phyloP scores from a whole-genome alignment of 2,113 vertebrate genomes.

The Panthera leo region DNA sequence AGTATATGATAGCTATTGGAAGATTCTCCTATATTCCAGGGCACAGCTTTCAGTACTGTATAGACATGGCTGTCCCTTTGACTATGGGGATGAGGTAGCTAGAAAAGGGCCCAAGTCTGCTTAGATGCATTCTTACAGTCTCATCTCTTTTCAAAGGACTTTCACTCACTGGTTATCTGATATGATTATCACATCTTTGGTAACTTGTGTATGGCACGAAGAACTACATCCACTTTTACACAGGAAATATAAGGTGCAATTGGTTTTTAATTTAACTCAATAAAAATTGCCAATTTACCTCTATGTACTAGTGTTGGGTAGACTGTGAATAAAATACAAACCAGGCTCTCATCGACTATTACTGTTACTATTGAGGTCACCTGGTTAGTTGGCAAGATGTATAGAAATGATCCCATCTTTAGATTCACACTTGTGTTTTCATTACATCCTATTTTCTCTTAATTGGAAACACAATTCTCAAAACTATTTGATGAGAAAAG shows the following conservation, averaged over 20 bases:
- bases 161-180: neutral
- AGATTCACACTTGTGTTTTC: neutral
- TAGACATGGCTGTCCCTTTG: neutral
- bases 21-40: neutral
- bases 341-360: neutral
- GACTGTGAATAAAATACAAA: neutral
- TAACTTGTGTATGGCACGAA: neutral
- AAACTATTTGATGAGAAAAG: neutral
- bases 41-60: neutral
- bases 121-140: neutral
- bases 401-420: neutral
- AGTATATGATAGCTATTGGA: neutral
- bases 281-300: neutral
- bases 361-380: neutral
- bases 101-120: neutral
- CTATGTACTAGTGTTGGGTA: neutral
- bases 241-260: neutral
- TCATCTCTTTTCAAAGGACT: neutral
- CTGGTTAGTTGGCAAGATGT: rapidly evolving
- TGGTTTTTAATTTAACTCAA: neutral
- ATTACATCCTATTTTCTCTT: neutral
- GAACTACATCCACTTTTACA: neutral
- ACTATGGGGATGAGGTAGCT: neutral
- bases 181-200: neutral
- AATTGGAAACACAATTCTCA: neutral